A percentile compares a stretch with the other conserved stretches of the same genome.
Conservation (phyloP, 2,113 vertebrate species). For the Oostethus manadensis region DNA sequence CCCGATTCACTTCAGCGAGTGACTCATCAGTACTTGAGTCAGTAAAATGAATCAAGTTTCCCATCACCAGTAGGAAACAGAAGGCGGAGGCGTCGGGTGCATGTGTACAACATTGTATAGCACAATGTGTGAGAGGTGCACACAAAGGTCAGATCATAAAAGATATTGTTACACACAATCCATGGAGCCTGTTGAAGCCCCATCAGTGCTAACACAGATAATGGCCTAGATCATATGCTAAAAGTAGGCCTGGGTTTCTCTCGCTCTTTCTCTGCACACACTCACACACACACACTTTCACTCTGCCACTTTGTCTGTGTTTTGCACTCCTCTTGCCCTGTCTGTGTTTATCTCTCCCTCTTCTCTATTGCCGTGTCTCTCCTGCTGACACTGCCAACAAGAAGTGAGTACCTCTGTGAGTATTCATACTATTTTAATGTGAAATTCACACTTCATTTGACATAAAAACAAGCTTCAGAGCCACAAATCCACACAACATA, state of each 20-base stretch:
- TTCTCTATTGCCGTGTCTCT: conserved; percentile 9
- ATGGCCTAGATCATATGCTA: conserved; percentile 79
- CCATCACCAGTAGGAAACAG: conserved; percentile 17
- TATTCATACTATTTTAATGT: conserved; percentile 24
- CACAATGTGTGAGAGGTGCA: conserved; percentile 28
- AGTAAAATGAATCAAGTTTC: too few species aligned
- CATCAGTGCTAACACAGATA: conserved; percentile 82
- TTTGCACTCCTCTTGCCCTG: conserved; percentile 35
- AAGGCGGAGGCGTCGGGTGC: conserved; percentile 29
- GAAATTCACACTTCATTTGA: conserved; percentile 7
- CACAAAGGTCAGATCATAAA: conserved; percentile 50
- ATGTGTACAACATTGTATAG: conserved; percentile 36
- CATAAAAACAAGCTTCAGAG: conserved; percentile 6
- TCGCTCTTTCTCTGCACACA: conserved; percentile 18
- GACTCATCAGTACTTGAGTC: too few species aligned
- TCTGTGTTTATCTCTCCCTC: conserved; percentile 15
- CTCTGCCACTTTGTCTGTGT: conserved; percentile 46
- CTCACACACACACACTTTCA: conserved; percentile 25
- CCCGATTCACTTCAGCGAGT: too few species aligned
- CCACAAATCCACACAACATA: background rate
- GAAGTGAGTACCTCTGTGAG: conserved; percentile 8
- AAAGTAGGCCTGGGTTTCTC: conserved; percentile 71
- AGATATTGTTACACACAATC: conserved; percentile 73
- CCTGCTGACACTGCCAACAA: conserved; percentile 15
- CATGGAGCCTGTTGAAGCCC: conserved; percentile 70